A percentile compares a stretch with the other conserved stretches of the same genome.
Conservation (phyloP, 2,113 vertebrate species). For the Prionailurus bengalensis region DNA sequence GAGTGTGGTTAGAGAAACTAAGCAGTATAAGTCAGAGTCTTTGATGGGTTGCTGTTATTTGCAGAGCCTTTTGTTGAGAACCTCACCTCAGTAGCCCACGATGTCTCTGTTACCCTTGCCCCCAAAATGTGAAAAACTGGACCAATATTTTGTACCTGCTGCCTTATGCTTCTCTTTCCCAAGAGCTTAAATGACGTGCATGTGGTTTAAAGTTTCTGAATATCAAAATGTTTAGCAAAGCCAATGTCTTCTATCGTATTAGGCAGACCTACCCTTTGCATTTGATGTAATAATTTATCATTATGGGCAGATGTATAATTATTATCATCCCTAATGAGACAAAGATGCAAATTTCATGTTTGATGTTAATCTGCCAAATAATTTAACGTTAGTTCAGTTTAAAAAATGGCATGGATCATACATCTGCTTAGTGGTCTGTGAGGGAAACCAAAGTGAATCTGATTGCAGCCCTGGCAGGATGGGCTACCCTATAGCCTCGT, state of each 20-base stretch:
- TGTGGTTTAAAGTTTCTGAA: constrained; percentile 42
- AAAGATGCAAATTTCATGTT: constrained; percentile 68
- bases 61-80: background rate
- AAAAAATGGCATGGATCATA: background rate
- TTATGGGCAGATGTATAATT: constrained; percentile 20
- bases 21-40: background rate
- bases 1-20: background rate
- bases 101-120: background rate
- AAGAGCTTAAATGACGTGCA: background rate
- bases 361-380: constrained; percentile 56
- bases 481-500: background rate
- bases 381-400: constrained; percentile 28
- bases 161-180: background rate
- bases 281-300: constrained; percentile 28
- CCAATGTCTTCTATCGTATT: background rate
- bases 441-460: constrained; percentile 36
- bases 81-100: background rate
- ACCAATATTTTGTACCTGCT: background rate
- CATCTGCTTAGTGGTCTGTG: constrained; percentile 19
- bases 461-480: background rate
- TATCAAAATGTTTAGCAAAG: background rate
- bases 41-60: constrained; percentile 24
- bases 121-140: background rate
- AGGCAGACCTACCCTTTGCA: background rate
- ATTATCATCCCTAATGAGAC: constrained; percentile 61